phyloP scores from a whole-genome alignment of 2,113 vertebrate species.

The Stigmatopora nigra region DNA sequence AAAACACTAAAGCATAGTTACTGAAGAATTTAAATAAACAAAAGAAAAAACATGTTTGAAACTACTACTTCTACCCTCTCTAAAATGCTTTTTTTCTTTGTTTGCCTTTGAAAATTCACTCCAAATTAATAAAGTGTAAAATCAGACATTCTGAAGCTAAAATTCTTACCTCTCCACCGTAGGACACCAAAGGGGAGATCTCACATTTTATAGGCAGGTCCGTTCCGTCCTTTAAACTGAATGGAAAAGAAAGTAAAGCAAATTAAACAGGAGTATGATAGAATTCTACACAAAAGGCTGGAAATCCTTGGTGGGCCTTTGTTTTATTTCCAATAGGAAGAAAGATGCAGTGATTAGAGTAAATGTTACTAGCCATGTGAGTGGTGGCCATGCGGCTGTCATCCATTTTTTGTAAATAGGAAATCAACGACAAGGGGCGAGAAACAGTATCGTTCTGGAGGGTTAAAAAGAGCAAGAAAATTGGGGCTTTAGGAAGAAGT shows the following conservation, averaged over 20 bases:
- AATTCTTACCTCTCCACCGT: constrained; percentile 85
- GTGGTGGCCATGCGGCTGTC: constrained; percentile 7
- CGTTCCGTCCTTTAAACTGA: constrained; percentile 87
- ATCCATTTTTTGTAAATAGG: constrained; percentile 17
- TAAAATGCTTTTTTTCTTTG: no score
- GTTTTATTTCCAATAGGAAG: constrained; percentile 14
- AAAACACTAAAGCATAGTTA: no score
- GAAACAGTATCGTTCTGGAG: not conserved
- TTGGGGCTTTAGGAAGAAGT: constrained; percentile 11
- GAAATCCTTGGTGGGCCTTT: constrained; percentile 39
- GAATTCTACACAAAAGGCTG: constrained; percentile 26
- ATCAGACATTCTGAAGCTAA: no score
- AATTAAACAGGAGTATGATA: not conserved
- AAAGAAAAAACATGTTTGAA: no score
- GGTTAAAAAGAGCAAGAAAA: constrained; percentile 12
- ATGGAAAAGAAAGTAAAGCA: constrained; percentile 18
- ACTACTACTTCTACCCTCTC: no score
- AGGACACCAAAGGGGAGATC: constrained; percentile 90
- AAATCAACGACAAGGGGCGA: not conserved
- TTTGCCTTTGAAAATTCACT: no score
- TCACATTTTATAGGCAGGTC: constrained; percentile 94
- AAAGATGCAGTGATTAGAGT: constrained; percentile 28
- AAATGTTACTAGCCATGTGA: constrained; percentile 4
- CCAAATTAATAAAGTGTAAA: no score
- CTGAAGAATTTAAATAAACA: no score